phyloP scores from a whole-genome alignment of 2,797 vertebrate genomes.

The Schizopygopsis malacanthus region DNA sequence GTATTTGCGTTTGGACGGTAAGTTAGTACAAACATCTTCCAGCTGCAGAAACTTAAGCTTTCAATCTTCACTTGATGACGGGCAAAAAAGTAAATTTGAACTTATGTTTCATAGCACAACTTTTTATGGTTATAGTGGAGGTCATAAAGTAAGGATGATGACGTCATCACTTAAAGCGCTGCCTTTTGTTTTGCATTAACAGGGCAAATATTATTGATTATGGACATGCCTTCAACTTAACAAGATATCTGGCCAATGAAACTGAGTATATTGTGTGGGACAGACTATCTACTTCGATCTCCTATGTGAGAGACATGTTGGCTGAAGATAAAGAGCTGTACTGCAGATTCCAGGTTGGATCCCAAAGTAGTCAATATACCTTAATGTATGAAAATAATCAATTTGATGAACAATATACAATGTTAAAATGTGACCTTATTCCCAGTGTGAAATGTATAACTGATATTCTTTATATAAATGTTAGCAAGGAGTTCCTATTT shows the following conservation, averaged over 20 bases:
- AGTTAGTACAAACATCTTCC: constrained; percentile 43
- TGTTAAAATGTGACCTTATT: constrained; percentile 16
- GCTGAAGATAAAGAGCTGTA: constrained; percentile 79
- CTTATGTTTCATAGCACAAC: constrained; percentile 1
- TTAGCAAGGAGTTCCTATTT: not conserved
- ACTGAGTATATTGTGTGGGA: constrained; percentile 87
- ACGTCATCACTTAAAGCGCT: not conserved
- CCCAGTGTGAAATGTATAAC: not conserved
- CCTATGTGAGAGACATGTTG: constrained; percentile 89
- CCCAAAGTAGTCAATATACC: not conserved
- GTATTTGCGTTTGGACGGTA: constrained; percentile 92
- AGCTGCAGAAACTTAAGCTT: not conserved
- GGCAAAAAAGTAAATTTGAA: not conserved
- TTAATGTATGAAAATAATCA: not conserved
- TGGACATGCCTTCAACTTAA: constrained; percentile 81
- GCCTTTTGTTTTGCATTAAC: constrained; percentile 34
- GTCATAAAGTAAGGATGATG: not conserved
- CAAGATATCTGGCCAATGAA: constrained; percentile 86
- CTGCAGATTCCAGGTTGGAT: constrained; percentile 83
- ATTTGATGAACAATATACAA: not conserved
- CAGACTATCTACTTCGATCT: constrained; percentile 79
- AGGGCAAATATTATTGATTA: constrained; percentile 87
- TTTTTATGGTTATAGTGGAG: not conserved
- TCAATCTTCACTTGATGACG: not conserved
- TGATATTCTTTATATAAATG: not conserved